These are phyloP conservation scores for Acronicta psi DNA, from an alignment of 2,888 invertebrate genomes.

Conservation along the genomic window DNA sequence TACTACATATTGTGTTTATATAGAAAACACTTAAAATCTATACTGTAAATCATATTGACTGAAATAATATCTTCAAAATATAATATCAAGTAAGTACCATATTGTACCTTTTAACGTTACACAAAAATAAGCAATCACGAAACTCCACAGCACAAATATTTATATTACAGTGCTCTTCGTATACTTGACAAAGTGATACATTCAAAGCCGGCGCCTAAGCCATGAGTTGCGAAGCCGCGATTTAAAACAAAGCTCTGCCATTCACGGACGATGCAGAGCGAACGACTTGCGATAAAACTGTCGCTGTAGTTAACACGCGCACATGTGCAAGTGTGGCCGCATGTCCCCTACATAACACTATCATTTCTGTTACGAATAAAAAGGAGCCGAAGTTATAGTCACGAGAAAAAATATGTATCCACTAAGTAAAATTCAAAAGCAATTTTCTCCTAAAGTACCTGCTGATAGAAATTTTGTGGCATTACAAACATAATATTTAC, in stretches of 20 bases:
- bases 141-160: too few relatives aligned
- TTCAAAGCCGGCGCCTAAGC: background rate
- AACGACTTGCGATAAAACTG: background rate
- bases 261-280: background rate
- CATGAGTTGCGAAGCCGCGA: background rate
- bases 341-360: constrained; percentile 4
- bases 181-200: background rate
- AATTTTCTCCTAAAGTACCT: too few relatives aligned
- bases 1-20: too few relatives aligned
- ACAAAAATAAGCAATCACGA: too few relatives aligned
- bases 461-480: too few relatives aligned
- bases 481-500: too few relatives aligned
- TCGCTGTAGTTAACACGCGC: constrained; percentile 1
- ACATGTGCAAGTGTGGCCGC: background rate
- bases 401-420: background rate
- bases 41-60: background rate
- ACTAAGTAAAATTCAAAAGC: too few relatives aligned
- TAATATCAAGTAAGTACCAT: too few relatives aligned
- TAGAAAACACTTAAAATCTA: too few relatives aligned
- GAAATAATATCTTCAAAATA: background rate
- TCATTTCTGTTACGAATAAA: constrained; percentile 16
- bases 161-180: too few relatives aligned
- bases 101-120: background rate
- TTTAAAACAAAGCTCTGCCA: background rate
- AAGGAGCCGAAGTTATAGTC: too few relatives aligned